These are phyloP conservation scores for Epicampocera succincta DNA, from an alignment of 2,888 invertebrate genomes.

Conservation along the genomic window DNA sequence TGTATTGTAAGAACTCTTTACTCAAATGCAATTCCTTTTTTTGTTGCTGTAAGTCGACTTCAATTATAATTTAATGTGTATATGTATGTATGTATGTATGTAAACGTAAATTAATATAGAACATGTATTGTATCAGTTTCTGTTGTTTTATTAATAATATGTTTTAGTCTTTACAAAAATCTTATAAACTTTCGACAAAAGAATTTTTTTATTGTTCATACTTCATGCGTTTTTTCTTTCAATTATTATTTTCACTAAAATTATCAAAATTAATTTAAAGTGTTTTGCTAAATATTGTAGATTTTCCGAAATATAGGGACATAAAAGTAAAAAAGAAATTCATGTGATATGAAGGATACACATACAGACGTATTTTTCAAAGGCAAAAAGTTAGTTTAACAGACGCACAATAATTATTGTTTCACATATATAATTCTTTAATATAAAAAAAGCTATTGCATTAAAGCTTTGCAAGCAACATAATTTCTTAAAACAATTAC, in stretches of 20 bases:
- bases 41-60: too few relatives aligned
- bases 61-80: too few relatives aligned
- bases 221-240: background rate
- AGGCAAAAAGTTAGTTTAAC: constrained; percentile 21
- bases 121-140: background rate
- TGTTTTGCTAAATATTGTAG: constrained; percentile 39
- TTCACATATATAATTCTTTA: constrained; percentile 36
- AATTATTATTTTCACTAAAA: constrained; percentile 58
- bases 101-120: too few relatives aligned
- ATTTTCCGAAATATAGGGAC: constrained; percentile 24
- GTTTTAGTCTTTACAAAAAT: constrained; percentile 65
- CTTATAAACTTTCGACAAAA: constrained; percentile 60
- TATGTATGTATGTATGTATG: too few relatives aligned
- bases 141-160: constrained; percentile 53
- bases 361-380: constrained; percentile 14
- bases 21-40: too few relatives aligned
- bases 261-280: constrained; percentile 55
- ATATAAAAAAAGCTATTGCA: constrained; percentile 49
- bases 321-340: constrained; percentile 34
- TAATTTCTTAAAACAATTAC: constrained; percentile 23
- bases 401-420: constrained; percentile 50
- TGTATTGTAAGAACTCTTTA: too few relatives aligned
- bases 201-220: constrained; percentile 46
- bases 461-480: constrained; percentile 34
- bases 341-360: constrained; percentile 41